Evolutionary conservation across 2,113 vertebrate genomes (phyloP).

Genomic region (Myrmecophaga tridactyla): DNA sequence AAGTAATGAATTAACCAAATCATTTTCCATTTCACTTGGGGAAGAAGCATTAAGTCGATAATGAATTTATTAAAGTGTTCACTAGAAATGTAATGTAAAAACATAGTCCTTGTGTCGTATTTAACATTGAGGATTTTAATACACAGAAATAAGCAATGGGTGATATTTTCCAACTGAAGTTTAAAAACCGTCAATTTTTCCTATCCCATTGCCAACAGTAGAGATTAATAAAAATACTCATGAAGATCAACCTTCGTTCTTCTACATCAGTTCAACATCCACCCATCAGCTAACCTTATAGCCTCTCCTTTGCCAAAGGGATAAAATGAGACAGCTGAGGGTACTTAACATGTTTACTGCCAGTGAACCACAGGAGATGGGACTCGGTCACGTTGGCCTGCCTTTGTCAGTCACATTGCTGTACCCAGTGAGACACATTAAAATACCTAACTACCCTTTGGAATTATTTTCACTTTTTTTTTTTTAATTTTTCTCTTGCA

Average conservation of each 20-base stretch:
- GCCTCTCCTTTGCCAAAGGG: not conserved
- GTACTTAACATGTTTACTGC: not conserved
- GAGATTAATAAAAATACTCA: not conserved
- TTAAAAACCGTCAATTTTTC: not conserved
- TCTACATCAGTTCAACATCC: not conserved
- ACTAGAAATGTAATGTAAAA: not conserved
- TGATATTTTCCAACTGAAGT: not conserved
- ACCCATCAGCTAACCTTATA: not conserved
- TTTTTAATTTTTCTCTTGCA: not conserved
- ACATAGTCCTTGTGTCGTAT: not conserved
- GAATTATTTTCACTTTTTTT: not conserved
- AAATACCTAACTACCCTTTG: not conserved
- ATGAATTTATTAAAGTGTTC: not conserved
- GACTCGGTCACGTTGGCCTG: not conserved
- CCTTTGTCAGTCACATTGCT: not conserved
- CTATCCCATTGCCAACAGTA: not conserved
- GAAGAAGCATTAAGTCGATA: not conserved
- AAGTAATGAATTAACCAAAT: not conserved
- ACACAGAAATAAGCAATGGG: not conserved
- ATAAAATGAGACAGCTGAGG: not conserved
- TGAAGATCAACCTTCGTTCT: not conserved
- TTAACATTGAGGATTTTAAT: conserved; percentile 3
- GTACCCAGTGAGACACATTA: not conserved
- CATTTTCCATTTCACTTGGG: not conserved
- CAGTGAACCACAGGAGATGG: not conserved